These are phyloP conservation scores for Zaprionus africanus DNA, from an alignment of 1,140 invertebrate genomes.

Conservation along the genomic window DNA sequence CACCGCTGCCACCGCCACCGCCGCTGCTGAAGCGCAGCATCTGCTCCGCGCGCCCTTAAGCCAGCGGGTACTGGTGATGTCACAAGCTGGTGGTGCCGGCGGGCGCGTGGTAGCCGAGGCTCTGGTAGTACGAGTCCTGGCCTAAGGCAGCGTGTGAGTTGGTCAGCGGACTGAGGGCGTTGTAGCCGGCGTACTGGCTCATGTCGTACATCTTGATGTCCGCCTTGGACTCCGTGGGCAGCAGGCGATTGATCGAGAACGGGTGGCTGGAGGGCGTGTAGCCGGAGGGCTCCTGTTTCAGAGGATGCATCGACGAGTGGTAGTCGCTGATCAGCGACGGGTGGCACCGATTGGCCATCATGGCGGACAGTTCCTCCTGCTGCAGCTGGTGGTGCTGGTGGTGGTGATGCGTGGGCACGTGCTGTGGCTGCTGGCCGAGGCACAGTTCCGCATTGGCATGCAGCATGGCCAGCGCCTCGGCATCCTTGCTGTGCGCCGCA, in stretches of 20 bases:
- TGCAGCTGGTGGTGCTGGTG: slow-evolving; percentile 84
- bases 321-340: slow-evolving; percentile 86
- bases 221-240: slow-evolving; percentile 93
- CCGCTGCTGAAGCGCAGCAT: slow-evolving; percentile 71
- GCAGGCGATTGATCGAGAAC: slow-evolving; percentile 96
- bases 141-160: slow-evolving; percentile 87
- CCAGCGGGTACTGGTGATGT: slow-evolving; percentile 89
- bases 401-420: slow-evolving; percentile 85
- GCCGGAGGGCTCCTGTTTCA: slow-evolving; percentile 90
- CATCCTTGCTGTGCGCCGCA: slow-evolving; percentile 83
- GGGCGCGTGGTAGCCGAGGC: slow-evolving; percentile 89
- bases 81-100: slow-evolving; percentile 89
- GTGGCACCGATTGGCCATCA: slow-evolving; percentile 88
- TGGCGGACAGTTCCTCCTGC: slow-evolving; percentile 88
- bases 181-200: slow-evolving; percentile 88
- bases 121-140: slow-evolving; percentile 93
- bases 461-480: slow-evolving; percentile 87
- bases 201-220: slow-evolving; percentile 93
- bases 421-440: slow-evolving; percentile 85
- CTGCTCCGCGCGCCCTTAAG: slow-evolving; percentile 86
- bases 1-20: slow-evolving; percentile 24
- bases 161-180: slow-evolving; percentile 87
- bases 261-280: slow-evolving; percentile 93
- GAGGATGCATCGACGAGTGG: slow-evolving; percentile 88
- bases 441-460: slow-evolving; percentile 84